Evolutionary conservation across 2,113 vertebrate genomes (phyloP), one percentile per base, ranked within the genome.

Genomic region (Trichechus manatus): DNA sequence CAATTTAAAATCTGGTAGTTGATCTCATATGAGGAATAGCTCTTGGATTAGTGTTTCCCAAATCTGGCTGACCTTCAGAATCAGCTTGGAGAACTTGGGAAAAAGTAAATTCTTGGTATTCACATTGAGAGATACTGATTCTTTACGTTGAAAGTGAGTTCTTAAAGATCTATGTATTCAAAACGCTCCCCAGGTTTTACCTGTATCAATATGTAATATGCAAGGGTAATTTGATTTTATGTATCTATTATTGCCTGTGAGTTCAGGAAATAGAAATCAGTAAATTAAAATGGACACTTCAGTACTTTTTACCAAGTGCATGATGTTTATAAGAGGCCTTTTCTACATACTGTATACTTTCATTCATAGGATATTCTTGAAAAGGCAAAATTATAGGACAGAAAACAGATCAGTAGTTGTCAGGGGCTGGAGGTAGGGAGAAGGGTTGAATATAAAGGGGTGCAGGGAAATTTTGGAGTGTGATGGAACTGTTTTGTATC

Each of bases 211-310:
- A 93, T 84, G 44, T 70, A 63, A 23, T 93, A 80, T 42, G 77
- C 27, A 79, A 96, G 20, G 20, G 13, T 82, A 95, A 96, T 78
- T 90, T 89, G 44, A 94, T 31, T 88, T 91, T 94, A 83, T 68
- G 39, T 53, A 89, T 64, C 36, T 89, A 25, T 39, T 70, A 74
- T 85, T 96, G 77, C 22, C 59, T 81, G 82, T 87, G 79, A 80
- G 42, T 92, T 83, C 19, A 87, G 61, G 90, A 94, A 92, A 87
- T n/a, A 89, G 89, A 63, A 92, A 82, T 72, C 50, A 93, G 17
- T 42, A 87, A 44, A 63, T 84, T 72, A 66, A 96, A 92, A 90
- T 53, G 2, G 56, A 56, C 5, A 90, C 7, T 92, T 66, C 68
- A 14, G 87, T 88, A 59, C 63, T 81, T 85, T 91, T 89, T 83